These are phyloP conservation scores for Climacteris rufus DNA, from an alignment of 2,113 vertebrate species.

Conservation along the genomic window DNA sequence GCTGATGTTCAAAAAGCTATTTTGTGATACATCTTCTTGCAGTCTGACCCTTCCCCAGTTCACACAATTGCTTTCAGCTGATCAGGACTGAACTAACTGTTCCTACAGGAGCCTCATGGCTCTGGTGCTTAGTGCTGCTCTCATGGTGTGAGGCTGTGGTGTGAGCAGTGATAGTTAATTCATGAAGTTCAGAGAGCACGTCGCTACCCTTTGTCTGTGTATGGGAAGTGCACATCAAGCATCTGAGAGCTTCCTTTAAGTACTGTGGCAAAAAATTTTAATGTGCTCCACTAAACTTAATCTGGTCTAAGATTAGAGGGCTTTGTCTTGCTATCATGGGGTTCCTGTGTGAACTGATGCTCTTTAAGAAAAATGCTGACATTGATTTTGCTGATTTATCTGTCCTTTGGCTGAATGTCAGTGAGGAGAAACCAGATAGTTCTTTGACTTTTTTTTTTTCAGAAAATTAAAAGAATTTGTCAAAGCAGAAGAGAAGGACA, in stretches of 20 bases:
- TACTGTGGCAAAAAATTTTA: background rate
- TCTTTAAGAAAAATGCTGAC: slow-evolving; percentile 21
- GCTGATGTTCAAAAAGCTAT: background rate
- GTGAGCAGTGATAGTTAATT: background rate
- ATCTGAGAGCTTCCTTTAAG: background rate
- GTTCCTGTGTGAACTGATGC: slow-evolving; percentile 19
- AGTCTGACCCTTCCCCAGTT: background rate
- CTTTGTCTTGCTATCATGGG: slow-evolving; percentile 3
- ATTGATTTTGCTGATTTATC: slow-evolving; percentile 46
- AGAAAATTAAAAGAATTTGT: background rate
- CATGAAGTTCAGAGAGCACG: background rate
- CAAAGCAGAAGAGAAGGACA: background rate
- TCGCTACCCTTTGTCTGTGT: background rate
- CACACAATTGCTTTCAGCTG: background rate
- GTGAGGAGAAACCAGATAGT: background rate
- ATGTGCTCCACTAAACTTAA: background rate
- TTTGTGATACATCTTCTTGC: background rate
- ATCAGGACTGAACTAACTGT: background rate
- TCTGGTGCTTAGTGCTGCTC: background rate
- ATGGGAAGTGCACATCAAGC: background rate
- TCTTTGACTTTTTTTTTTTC: background rate
- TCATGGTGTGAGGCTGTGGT: background rate
- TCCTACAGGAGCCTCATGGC: background rate
- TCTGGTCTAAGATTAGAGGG: background rate
- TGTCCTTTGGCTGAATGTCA: slow-evolving; percentile 14